Conservation (phyloP, 2,797 vertebrate species). For the Danio albolineatus region DNA sequence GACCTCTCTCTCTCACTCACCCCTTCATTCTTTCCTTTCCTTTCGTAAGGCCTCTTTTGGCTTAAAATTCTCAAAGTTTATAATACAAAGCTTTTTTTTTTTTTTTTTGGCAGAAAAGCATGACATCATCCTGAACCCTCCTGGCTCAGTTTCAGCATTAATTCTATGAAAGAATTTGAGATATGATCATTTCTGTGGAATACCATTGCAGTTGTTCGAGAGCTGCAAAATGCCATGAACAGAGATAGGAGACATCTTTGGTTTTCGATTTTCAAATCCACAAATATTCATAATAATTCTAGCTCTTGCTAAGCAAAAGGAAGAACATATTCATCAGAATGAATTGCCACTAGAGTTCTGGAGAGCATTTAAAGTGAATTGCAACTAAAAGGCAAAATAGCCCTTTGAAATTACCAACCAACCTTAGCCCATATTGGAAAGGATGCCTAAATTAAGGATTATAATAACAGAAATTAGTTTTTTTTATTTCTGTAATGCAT, state of each 20-base stretch:
- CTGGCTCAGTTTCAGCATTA: constrained; percentile 4
- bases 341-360: too few species aligned
- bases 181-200: constrained; percentile 27
- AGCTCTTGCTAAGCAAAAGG: too few species aligned
- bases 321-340: too few species aligned
- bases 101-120: constrained; percentile 18
- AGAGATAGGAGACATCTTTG: not conserved
- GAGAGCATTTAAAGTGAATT: not conserved
- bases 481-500: too few species aligned
- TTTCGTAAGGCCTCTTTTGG: constrained; percentile 37
- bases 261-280: too few species aligned
- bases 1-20: constrained; percentile 48
- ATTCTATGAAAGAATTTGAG: constrained; percentile 19
- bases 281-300: too few species aligned
- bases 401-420: not conserved
- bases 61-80: constrained; percentile 13
- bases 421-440: not conserved
- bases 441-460: too few species aligned
- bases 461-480: too few species aligned
- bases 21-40: constrained; percentile 36
- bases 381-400: not conserved
- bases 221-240: not conserved
- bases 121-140: constrained; percentile 37
- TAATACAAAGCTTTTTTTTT: not conserved
- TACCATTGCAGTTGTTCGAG: constrained; percentile 1